Conservation (phyloP, 92 coral and sea anemone species). For the Virgularia gustaviana region DNA sequence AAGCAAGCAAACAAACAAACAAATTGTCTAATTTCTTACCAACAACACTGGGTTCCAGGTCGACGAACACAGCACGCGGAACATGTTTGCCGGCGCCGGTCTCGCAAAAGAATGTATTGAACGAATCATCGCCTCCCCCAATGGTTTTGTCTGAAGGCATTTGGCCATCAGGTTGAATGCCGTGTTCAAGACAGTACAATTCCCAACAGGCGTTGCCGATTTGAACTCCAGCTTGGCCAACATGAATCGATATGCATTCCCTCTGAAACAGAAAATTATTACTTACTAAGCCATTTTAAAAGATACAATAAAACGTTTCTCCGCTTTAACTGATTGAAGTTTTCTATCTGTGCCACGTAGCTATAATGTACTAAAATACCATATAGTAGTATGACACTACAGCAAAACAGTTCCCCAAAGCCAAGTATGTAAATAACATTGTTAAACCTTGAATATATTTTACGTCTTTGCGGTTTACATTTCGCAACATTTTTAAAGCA, state of each 20-base stretch:
- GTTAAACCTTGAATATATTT: too few relatives aligned
- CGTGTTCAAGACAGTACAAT: conserved; percentile 84
- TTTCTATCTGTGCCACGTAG: too few relatives aligned
- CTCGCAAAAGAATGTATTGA: conserved; percentile 60
- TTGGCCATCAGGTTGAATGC: conserved; percentile 86
- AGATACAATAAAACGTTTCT: background rate
- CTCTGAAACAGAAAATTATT: background rate
- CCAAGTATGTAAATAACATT: too few relatives aligned
- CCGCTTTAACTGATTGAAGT: too few relatives aligned
- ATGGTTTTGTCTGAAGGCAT: conserved; percentile 67
- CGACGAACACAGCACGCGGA: conserved; percentile 60
- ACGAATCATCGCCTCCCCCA: conserved; percentile 53
- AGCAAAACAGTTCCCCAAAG: too few relatives aligned
- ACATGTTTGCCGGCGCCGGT: conserved; percentile 59
- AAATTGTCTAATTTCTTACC: conserved; percentile 36
- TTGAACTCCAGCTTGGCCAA: conserved; percentile 88
- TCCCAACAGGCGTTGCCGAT: conserved; percentile 92
- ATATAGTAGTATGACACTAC: too few relatives aligned
- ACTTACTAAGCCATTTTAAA: background rate
- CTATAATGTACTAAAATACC: too few relatives aligned
- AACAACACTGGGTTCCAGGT: conserved; percentile 63
- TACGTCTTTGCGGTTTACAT: too few relatives aligned
- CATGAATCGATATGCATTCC: conserved; percentile 50
- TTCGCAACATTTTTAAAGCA: too few relatives aligned
- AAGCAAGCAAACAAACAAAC: too few relatives aligned